Conservation (phyloP, 2,888 invertebrate species). For the Meiosimyza decipiens region DNA sequence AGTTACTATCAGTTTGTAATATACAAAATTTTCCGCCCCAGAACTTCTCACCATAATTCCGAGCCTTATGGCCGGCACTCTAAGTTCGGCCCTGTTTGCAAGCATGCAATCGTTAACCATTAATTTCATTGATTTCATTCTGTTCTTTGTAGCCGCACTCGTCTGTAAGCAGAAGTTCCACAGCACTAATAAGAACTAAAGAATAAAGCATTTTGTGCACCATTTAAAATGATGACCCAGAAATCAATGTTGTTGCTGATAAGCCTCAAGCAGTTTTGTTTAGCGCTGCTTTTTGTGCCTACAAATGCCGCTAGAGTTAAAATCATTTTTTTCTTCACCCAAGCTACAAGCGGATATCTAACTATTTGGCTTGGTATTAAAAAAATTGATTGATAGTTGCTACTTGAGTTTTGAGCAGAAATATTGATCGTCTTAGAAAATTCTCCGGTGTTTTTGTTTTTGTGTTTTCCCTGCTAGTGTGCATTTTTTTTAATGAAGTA, state of each 20-base stretch:
- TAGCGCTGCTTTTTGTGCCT: background rate
- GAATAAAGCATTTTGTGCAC: conserved; percentile 18
- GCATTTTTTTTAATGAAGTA: conserved; percentile 1
- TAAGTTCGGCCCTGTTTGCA: too few relatives aligned
- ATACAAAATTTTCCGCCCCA: too few relatives aligned
- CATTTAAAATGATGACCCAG: conserved; percentile 34
- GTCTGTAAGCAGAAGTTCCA: too few relatives aligned
- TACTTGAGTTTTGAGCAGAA: conserved; percentile 25
- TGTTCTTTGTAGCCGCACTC: background rate
- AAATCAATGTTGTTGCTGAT: conserved; percentile 32
- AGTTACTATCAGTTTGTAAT: too few relatives aligned
- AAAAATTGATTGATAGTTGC: conserved; percentile 33
- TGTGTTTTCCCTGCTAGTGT: background rate
- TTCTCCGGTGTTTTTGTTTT: background rate
- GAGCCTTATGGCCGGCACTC: too few relatives aligned
- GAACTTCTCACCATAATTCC: too few relatives aligned
- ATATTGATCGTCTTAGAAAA: conserved; percentile 6
- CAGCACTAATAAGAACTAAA: background rate
- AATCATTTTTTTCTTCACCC: background rate
- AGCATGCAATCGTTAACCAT: conserved; percentile 20
- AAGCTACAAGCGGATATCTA: too few relatives aligned
- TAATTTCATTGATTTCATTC: conserved; percentile 16
- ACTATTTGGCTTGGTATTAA: background rate
- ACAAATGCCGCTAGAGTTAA: background rate
- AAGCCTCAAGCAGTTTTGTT: background rate